A percentile compares a stretch with the other conserved stretches of the same genome.
Conservation (phyloP, 1,140 invertebrate genomes). For the Cryptotermes secundus region DNA sequence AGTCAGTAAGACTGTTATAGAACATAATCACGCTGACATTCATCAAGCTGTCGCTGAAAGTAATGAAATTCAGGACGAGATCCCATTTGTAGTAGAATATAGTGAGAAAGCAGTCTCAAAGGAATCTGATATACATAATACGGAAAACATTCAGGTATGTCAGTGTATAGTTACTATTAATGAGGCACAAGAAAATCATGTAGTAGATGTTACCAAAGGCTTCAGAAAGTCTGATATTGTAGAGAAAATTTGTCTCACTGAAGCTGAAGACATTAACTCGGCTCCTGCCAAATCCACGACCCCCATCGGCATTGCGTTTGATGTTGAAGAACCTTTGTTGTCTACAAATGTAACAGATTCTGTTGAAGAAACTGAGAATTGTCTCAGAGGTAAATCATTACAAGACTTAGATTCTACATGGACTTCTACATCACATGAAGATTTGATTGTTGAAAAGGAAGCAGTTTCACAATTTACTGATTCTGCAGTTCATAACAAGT, state of each 20-base stretch:
- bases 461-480: background rate
- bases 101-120: background rate
- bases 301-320: background rate
- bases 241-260: background rate
- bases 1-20: background rate
- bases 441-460: background rate
- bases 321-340: background rate
- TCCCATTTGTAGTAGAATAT: background rate
- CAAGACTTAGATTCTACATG: background rate
- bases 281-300: background rate
- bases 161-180: background rate
- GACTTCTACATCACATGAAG: background rate
- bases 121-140: background rate
- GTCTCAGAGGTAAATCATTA: background rate
- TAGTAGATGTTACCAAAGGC: background rate
- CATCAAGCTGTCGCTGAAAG: background rate
- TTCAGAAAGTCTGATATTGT: background rate
- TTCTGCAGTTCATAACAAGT: background rate
- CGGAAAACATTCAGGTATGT: background rate
- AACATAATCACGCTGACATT: background rate
- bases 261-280: background rate
- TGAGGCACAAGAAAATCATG: background rate
- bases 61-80: background rate
- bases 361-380: background rate
- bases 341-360: background rate